phyloP scores from a whole-genome alignment of 2,113 vertebrate species.

The Otis tarda region DNA sequence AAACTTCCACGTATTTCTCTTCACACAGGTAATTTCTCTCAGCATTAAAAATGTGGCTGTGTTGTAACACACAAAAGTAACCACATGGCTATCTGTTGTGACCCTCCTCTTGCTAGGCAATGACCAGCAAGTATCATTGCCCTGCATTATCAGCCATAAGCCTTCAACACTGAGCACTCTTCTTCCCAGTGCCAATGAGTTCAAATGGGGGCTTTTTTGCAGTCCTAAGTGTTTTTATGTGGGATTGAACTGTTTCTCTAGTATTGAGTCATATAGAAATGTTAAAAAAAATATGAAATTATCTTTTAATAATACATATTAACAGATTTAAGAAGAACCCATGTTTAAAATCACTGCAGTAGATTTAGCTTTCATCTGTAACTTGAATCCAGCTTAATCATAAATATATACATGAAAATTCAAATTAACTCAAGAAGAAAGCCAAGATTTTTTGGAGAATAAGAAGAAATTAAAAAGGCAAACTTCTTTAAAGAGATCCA shows the following conservation, averaged over 20 bases:
- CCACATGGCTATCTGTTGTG: not conserved
- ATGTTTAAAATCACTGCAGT: not conserved
- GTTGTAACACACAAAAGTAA: not conserved
- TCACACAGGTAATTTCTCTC: not conserved
- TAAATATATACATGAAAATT: not conserved
- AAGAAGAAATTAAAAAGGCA: not conserved
- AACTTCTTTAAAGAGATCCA: not conserved
- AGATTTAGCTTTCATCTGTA: not conserved
- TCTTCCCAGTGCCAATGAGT: not conserved
- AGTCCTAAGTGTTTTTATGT: not conserved
- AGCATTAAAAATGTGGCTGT: not conserved
- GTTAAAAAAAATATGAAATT: not conserved
- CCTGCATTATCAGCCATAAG: not conserved
- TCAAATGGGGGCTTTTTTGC: not conserved
- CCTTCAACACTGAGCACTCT: not conserved
- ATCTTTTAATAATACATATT: not conserved
- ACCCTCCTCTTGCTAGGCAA: not conserved
- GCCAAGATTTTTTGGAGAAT: not conserved
- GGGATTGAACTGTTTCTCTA: not conserved
- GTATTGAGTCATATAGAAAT: not conserved
- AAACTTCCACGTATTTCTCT: accelerated
- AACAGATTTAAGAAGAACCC: not conserved
- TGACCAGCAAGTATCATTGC: not conserved
- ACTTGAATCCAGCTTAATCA: not conserved
- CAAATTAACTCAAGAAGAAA: not conserved